Conservation (phyloP, 2,797 vertebrate species). For the Malurus splendens region DNA sequence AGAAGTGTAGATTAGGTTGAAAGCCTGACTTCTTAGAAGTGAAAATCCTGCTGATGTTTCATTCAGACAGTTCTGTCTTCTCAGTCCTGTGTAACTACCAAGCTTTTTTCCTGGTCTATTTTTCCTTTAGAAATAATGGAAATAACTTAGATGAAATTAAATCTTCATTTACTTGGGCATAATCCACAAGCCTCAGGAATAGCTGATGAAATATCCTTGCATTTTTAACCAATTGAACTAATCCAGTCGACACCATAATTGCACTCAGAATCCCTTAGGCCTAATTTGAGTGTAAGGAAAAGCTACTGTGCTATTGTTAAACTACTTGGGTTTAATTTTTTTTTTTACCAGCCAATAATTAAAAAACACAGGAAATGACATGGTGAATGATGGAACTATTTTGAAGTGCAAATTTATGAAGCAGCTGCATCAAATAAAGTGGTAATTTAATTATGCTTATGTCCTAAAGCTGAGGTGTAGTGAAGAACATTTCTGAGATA, state of each 20-base stretch:
- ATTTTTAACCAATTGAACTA: conserved; percentile 28
- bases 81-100: not conserved
- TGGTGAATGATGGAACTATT: conserved; percentile 45
- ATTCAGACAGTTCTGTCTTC: not conserved
- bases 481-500: conserved; percentile 43
- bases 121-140: not conserved
- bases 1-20: not conserved
- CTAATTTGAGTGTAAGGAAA: conserved; percentile 23
- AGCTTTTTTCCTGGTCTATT: not conserved
- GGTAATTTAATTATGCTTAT: conserved; percentile 56
- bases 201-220: conserved; percentile 45
- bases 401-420: conserved; percentile 50
- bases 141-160: conserved; percentile 30
- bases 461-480: conserved; percentile 52
- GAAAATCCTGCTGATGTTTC: not conserved
- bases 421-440: conserved; percentile 54
- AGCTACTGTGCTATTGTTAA: conserved; percentile 14
- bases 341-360: conserved; percentile 41
- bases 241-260: conserved; percentile 19
- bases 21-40: not conserved
- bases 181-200: conserved; percentile 28
- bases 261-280: not conserved
- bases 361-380: conserved; percentile 56
- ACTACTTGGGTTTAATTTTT: conserved; percentile 23
- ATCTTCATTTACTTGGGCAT: conserved; percentile 42